Evolutionary conservation across 2,888 invertebrate species (phyloP).

Genomic region (Leucania comma): DNA sequence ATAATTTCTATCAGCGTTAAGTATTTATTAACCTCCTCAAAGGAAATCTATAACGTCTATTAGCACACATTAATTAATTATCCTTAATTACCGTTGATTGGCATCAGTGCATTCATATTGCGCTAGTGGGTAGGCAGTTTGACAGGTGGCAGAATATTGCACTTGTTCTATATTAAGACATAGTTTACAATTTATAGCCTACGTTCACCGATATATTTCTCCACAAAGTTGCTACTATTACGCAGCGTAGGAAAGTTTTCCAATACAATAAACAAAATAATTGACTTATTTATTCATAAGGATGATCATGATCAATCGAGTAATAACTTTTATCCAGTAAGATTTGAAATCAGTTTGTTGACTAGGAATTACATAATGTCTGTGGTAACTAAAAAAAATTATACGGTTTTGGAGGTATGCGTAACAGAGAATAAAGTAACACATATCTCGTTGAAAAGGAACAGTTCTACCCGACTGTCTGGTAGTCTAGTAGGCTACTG

Average conservation of each 20-base stretch:
- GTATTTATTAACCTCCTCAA: background rate
- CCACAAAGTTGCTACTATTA: constrained; percentile 14
- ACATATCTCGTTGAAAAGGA: too few species aligned
- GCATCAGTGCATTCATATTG: constrained; percentile 29
- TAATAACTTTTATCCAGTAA: too few species aligned
- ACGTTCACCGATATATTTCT: constrained; percentile 13
- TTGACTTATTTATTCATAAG: background rate
- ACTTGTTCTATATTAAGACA: constrained; percentile 24
- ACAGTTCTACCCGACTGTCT: too few species aligned
- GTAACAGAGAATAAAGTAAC: too few species aligned
- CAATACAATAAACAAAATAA: background rate
- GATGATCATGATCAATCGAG: background rate
- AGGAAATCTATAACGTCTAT: constrained; percentile 22
- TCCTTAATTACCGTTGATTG: constrained; percentile 45
- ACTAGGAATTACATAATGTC: too few species aligned
- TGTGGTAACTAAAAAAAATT: too few species aligned
- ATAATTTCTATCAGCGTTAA: background rate
- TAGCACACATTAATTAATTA: constrained; percentile 47
- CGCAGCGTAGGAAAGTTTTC: background rate
- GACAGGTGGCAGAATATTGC: constrained; percentile 37
- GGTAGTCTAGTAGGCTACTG: too few species aligned
- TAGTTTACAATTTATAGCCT: constrained; percentile 9
- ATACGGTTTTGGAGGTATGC: too few species aligned
- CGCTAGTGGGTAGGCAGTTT: constrained; percentile 15
- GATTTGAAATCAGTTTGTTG: too few species aligned